Percentiles rank a stretch among this genome's conserved stretches.
These are phyloP conservation scores for Aldrovandia affinis DNA, from an alignment of 2,797 vertebrate species.

Conservation along the genomic window DNA sequence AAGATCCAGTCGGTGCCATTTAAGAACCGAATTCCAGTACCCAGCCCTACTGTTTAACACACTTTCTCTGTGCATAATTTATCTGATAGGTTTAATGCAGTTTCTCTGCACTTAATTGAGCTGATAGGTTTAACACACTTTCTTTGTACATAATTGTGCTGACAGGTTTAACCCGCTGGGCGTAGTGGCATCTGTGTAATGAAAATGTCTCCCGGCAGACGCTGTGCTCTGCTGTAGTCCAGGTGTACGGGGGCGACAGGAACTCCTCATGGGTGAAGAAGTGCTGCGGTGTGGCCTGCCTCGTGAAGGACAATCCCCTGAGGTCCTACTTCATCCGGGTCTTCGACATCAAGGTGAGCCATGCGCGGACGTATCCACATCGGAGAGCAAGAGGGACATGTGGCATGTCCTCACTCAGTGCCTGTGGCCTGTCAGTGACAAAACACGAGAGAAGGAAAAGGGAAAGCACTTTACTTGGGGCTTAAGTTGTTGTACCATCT, in stretches of 20 bases:
- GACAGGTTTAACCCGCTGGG: neutral
- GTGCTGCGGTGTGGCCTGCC: conserved; percentile 93
- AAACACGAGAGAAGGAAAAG: neutral
- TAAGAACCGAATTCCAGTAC: too few relatives aligned
- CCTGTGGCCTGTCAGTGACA: neutral
- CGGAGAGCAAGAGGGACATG: neutral
- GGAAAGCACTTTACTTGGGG: neutral
- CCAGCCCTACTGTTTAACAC: too few relatives aligned
- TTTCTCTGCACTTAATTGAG: neutral
- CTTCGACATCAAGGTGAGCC: conserved; percentile 93
- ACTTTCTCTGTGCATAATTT: neutral
- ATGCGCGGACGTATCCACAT: too few relatives aligned
- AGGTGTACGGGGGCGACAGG: conserved; percentile 87
- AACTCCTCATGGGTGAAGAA: conserved; percentile 89
- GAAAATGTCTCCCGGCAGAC: conserved; percentile 68
- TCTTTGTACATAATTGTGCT: neutral
- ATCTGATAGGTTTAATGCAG: neutral
- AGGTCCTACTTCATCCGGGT: conserved; percentile 97
- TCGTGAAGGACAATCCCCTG: conserved; percentile 98
- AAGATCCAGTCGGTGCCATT: too few relatives aligned
- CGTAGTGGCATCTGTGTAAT: neutral
- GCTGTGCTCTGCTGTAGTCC: conserved; percentile 92
- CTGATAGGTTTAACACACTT: neutral
- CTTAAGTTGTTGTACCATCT: neutral
- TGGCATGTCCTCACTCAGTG: neutral